A percentile compares a stretch with the other conserved stretches of the same genome.
Conservation (phyloP, 2,888 invertebrate species). For the Cryptus armator region DNA sequence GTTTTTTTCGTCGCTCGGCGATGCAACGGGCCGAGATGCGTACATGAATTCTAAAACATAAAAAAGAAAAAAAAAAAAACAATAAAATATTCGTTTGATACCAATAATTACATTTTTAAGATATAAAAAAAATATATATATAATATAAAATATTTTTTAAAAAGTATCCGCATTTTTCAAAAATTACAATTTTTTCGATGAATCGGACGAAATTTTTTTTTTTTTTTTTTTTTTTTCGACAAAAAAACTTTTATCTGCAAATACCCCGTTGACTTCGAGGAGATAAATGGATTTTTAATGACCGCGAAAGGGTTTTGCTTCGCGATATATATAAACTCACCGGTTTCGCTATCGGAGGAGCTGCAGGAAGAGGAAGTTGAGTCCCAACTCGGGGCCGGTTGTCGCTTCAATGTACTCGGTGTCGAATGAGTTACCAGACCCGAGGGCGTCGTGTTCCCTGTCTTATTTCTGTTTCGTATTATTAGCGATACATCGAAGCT, state of each 20-base stretch:
- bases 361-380: constrained; percentile 77
- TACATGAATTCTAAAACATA: constrained; percentile 62
- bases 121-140: too few relatives aligned
- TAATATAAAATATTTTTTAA: too few relatives aligned
- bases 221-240: too few relatives aligned
- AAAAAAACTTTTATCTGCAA: too few relatives aligned
- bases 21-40: constrained; percentile 16
- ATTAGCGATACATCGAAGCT: constrained; percentile 78
- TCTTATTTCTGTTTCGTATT: constrained; percentile 72
- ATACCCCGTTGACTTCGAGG: too few relatives aligned
- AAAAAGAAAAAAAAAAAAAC: background rate
- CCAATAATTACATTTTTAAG: too few relatives aligned
- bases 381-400: constrained; percentile 75
- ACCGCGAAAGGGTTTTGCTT: background rate
- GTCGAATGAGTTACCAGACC: constrained; percentile 72
- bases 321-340: constrained; percentile 32
- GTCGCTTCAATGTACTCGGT: constrained; percentile 72
- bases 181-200: too few relatives aligned
- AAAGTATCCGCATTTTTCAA: too few relatives aligned
- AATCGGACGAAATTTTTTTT: too few relatives aligned
- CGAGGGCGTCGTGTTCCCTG: constrained; percentile 63
- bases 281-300: too few relatives aligned
- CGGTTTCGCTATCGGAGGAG: constrained; percentile 69
- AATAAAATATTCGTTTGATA: background rate
- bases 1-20: constrained; percentile 31